Conservation (phyloP, 2,113 vertebrate species). For the Cochlearius cochlearius region DNA sequence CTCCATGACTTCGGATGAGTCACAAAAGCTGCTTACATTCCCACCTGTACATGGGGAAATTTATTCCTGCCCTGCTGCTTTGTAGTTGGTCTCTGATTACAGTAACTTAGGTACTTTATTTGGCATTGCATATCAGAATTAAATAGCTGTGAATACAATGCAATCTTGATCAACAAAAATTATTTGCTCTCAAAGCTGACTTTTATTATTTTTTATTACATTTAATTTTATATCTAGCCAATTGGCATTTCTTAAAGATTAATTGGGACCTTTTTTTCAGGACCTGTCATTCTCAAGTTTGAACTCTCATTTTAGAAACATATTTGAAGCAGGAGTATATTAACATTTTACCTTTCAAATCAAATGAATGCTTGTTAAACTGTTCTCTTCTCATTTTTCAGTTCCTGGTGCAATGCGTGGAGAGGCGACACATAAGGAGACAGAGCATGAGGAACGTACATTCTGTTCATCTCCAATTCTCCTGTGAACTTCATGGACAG, state of each 20-base stretch:
- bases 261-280: not conserved
- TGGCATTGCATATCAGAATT: not conserved
- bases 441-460: fast-evolving
- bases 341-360: not conserved
- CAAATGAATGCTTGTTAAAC: not conserved
- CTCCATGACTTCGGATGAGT: not conserved
- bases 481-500: not conserved
- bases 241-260: not conserved
- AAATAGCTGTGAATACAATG: not conserved
- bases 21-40: not conserved
- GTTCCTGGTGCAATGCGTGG: not conserved
- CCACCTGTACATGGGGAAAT: not conserved
- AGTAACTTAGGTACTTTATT: not conserved
- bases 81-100: not conserved
- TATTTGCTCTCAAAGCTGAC: not conserved
- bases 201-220: not conserved
- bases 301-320: not conserved
- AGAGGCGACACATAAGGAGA: not conserved
- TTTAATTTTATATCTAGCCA: not conserved
- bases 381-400: not conserved
- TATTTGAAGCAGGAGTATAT: not conserved
- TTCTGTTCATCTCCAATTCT: not conserved
- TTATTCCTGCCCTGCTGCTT: not conserved
- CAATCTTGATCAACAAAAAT: not conserved
- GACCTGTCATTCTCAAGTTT: not conserved